phyloP scores from a whole-genome alignment of 2,888 invertebrate genomes.

The Empis stercorea region DNA sequence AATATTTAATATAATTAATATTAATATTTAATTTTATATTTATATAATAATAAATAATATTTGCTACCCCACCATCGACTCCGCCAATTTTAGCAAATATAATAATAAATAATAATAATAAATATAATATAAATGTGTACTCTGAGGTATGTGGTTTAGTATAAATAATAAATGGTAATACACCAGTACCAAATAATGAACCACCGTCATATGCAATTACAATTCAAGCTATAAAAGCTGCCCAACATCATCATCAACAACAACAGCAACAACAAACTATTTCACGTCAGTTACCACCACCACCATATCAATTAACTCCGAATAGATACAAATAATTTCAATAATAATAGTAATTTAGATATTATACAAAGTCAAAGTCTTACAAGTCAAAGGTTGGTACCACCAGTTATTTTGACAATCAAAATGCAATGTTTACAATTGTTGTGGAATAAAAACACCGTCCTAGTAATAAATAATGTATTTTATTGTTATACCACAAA shows the following conservation, averaged over 20 bases:
- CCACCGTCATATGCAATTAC: conserved; percentile 87
- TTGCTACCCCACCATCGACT: conserved; percentile 40
- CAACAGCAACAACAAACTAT: conserved; percentile 22
- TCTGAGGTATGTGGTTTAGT: too few species aligned
- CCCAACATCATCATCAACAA: conserved; percentile 27
- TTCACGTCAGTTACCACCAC: conserved; percentile 48
- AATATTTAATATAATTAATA: too few species aligned
- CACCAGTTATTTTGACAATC: too few species aligned
- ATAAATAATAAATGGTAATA: conserved; percentile 23
- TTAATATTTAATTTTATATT: too few species aligned
- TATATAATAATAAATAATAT: too few species aligned
- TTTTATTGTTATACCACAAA: too few species aligned
- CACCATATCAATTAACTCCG: conserved; percentile 44
- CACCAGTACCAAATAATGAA: conserved; percentile 64
- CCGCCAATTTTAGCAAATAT: conserved; percentile 43
- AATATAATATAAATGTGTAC: too few species aligned
- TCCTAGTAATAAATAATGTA: too few species aligned
- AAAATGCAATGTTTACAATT: too few species aligned
- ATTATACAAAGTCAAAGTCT: conserved; percentile 6
- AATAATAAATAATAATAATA: too few species aligned
- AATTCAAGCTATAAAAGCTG: conserved; percentile 55
- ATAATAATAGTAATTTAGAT: conserved; percentile 16
- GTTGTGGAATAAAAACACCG: too few species aligned
- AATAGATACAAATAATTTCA: conserved; percentile 14
- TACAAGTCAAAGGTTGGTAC: too few species aligned